Evolutionary conservation across 1,140 invertebrate species (phyloP), one percentile per base, ranked within the genome.

Genomic region (Copidosoma floridanum): DNA sequence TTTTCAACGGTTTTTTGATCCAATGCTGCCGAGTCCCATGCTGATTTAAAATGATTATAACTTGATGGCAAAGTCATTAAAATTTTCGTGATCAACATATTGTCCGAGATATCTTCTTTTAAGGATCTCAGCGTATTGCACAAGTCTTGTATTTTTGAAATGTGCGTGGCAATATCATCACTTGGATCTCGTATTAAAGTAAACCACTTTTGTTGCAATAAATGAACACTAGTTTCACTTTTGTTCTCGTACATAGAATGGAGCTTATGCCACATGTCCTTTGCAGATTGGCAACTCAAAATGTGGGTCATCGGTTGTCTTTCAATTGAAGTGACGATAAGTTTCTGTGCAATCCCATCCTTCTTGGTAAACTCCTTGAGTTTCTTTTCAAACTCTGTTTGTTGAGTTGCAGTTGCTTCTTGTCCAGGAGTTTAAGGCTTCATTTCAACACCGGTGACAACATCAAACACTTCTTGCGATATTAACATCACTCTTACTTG

Each of bases 181-280:
- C 8, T 23, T 8, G 51, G 32, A 24, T 59, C 27, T 40, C 61
- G 69, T 0, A 12, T 32, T 16, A 68, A 56, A 21, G 44, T 61
- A 44, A 71, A 78, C 48, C 71, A 76, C 24, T 73, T 56, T 29
- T 75, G 64, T 46, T 74, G 66, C 0, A 73, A 57, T 1, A 63
- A 35, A 53, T 73, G 68, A 16, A 69, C 52, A 18, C 60, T 66
- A 40, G 66, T 57, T 29, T 69, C 65, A 0, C 68, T 69, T 56
- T 74, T 68, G 26, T 69, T 69, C 50, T 76, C 70, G 60, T 71
- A 73, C 0, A 77, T 63, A 3, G 64, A 26, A 32, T 63, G 63
- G 7, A 77, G 41, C 57, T 73, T 75, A 0, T 64, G 38, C 65
- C 69, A 77, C 66, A 77, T 74, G n/a, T 68, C 69, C 20, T 64